phyloP scores from a whole-genome alignment of 1,140 invertebrate species.

The Drosophila malerkotliana region DNA sequence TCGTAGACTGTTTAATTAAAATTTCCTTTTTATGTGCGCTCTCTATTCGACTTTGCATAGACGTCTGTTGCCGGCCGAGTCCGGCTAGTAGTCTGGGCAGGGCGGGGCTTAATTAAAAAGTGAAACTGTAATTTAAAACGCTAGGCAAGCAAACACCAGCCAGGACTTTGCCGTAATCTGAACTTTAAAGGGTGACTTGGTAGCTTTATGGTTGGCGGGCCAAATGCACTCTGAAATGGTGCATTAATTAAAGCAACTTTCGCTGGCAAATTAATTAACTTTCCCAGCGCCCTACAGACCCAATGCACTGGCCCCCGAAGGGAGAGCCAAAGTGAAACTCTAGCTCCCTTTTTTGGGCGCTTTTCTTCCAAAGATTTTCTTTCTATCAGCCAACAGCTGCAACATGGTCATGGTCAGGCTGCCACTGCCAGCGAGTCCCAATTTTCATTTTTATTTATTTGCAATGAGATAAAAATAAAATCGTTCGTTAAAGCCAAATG shows the following conservation, averaged over 20 bases:
- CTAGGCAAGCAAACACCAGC: background rate
- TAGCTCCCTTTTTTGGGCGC: conserved; percentile 30
- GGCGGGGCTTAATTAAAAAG: conserved; percentile 53
- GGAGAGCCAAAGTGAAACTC: conserved; percentile 40
- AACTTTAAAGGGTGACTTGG: conserved; percentile 32
- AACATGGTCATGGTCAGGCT: conserved; percentile 52
- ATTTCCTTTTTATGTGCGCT: conserved; percentile 48
- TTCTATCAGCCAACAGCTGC: conserved; percentile 32
- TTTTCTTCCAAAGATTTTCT: conserved; percentile 29
- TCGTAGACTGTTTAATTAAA: conserved; percentile 58
- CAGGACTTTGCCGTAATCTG: conserved; percentile 43
- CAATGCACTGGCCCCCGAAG: conserved; percentile 48
- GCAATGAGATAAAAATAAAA: conserved; percentile 46
- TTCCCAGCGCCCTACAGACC: conserved; percentile 58
- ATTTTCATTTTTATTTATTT: conserved; percentile 62
- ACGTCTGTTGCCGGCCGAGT: background rate
- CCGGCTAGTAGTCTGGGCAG: conserved; percentile 23
- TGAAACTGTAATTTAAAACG: conserved; percentile 57
- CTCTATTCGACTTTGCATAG: conserved; percentile 52
- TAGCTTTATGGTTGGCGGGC: background rate
- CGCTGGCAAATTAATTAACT: conserved; percentile 57
- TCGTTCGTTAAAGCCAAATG: conserved; percentile 44
- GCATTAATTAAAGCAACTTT: conserved; percentile 62
- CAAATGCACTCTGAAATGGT: conserved; percentile 33
- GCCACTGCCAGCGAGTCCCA: conserved; percentile 35